phyloP scores from a whole-genome alignment of 2,888 invertebrate species.

The Drosophila paramelanica region DNA sequence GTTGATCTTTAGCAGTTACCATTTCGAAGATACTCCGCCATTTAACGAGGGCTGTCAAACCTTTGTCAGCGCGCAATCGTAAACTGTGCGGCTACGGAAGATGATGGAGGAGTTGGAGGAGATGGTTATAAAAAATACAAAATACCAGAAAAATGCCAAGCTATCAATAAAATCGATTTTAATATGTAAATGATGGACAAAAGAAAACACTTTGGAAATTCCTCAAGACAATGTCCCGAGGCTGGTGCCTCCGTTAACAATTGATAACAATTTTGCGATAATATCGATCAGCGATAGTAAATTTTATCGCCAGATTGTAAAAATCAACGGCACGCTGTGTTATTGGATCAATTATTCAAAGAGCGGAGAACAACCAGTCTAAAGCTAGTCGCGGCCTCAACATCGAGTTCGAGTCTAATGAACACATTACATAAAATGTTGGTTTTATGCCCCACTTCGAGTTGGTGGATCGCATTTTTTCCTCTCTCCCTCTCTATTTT shows the following conservation, averaged over 20 bases:
- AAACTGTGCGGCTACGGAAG: slow-evolving; percentile 37
- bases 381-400: not conserved
- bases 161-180: slow-evolving; percentile 67
- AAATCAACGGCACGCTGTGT: slow-evolving; percentile 76
- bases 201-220: slow-evolving; percentile 52
- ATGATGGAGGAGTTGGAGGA: slow-evolving; percentile 28
- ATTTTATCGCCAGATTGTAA: slow-evolving; percentile 75
- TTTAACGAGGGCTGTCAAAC: slow-evolving; percentile 62
- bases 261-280: slow-evolving; percentile 79
- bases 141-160: slow-evolving; percentile 70
- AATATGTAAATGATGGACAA: slow-evolving; percentile 67
- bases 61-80: slow-evolving; percentile 59
- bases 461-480: slow-evolving; percentile 35
- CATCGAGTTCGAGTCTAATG: slow-evolving; percentile 61
- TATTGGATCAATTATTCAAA: slow-evolving; percentile 74
- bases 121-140: slow-evolving; percentile 35
- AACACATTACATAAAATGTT: slow-evolving; percentile 77
- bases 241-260: slow-evolving; percentile 33
- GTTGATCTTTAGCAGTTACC: slow-evolving; percentile 53
- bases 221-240: slow-evolving; percentile 29
- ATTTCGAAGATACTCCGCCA: slow-evolving; percentile 48
- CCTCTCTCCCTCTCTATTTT: not conserved
- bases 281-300: slow-evolving; percentile 72
- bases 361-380: slow-evolving; percentile 17
- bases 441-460: slow-evolving; percentile 73